Conservation (phyloP, 2,797 vertebrate genomes). For the Onychomys arenicola region DNA sequence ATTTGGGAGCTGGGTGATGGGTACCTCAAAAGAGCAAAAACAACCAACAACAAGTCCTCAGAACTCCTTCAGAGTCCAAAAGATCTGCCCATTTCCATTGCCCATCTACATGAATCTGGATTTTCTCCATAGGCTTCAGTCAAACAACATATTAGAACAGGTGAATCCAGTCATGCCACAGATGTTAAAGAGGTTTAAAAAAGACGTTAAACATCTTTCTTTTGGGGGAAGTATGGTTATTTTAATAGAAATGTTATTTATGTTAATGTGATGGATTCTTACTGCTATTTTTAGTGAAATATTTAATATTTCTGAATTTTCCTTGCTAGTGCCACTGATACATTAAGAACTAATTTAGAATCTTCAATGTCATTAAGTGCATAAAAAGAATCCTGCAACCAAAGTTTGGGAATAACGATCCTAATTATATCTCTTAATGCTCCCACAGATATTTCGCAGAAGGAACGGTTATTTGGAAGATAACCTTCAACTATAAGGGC, state of each 20-base stretch:
- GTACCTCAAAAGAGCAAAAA: no score
- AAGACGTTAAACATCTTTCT: not conserved
- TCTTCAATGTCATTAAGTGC: not conserved
- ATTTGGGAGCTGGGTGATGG: no score
- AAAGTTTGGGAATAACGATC: not conserved
- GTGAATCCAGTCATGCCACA: not conserved
- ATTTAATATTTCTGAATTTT: not conserved
- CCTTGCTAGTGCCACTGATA: not conserved
- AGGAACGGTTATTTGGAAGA: not conserved
- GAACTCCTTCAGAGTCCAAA: not conserved
- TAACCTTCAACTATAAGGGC: not conserved
- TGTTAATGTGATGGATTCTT: not conserved
- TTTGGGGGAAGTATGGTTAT: not conserved
- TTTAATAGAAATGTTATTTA: slow-evolving; percentile 2
- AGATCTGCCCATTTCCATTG: not conserved
- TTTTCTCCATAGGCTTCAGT: not conserved
- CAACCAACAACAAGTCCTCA: no score
- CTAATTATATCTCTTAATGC: not conserved
- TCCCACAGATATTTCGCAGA: not conserved
- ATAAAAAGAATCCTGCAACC: not conserved
- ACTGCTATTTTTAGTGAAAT: not conserved
- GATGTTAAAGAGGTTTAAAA: slow-evolving; percentile 22
- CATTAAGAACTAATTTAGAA: not conserved
- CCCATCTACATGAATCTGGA: not conserved
- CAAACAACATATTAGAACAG: not conserved